Evolutionary conservation across 2,888 invertebrate species (phyloP), one percentile per base, ranked within the genome.

Genomic region (Sacculina carcini): DNA sequence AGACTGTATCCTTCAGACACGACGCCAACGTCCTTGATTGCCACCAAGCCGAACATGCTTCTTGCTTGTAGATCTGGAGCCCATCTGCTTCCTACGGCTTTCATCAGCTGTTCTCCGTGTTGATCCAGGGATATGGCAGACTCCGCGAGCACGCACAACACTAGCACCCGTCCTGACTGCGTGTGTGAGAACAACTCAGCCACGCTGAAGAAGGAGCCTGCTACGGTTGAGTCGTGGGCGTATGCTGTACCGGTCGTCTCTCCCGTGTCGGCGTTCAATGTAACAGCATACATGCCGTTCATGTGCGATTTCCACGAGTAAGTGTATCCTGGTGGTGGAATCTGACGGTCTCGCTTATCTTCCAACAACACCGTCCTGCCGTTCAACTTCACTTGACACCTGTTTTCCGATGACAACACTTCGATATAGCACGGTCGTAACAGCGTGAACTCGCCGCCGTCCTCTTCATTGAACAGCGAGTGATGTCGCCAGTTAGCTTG

Each of bases 101-200:
- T 2, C n/a, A 42, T n/a, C n/a, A 42, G 28, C 9, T 14, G 16
- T 16, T 14, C 26, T 2, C 26, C 42, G 23, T 5, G 42, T 19
- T 2, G 5, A 16, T 42, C 42, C 42, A 42, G 26, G 26, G 42
- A 24, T 28, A 42, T 4, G 6, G 42, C 26, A 6, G 16, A 26
- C 28, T 42, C 42, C 7, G 28, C 2, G 16, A 42, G 42, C 42
- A 28, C 42, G 16, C 42, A 42, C 16, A 42, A 16, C 42, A 55
- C 34, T n/a, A 55, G 9, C 9, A 55, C 28, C 31, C 52, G 42
- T 7, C 55, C 55, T 0, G 53, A 42, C 44, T 53, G 53, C 23
- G 52, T 44, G 23, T 44, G 39, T 6, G 28, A n/a, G 23, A 55
- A 4, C 7, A 52, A 42, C 16, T 42, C 28, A 26, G 26, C 42